These are phyloP conservation scores for Nyctereutes procyonoides DNA, from an alignment of 2,113 vertebrate genomes.

Conservation along the genomic window DNA sequence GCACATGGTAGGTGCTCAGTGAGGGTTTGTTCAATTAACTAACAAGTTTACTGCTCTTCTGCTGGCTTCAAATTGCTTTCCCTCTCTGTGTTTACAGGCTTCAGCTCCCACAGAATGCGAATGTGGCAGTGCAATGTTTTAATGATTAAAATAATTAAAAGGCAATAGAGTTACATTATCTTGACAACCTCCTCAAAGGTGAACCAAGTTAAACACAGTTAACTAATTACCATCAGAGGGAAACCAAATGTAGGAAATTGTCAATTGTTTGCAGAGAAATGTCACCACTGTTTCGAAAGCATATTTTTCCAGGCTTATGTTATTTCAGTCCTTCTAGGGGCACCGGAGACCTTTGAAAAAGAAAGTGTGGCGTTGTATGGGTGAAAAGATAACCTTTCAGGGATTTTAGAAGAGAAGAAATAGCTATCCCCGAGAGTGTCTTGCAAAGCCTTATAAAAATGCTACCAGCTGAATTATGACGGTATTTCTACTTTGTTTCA, in stretches of 20 bases:
- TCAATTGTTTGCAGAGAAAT: conserved; percentile 38
- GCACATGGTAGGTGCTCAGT: not conserved
- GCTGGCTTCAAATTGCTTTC: conserved; percentile 11
- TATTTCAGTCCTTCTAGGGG: conserved; percentile 31
- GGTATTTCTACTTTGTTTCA: not conserved
- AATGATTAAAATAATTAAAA: conserved; percentile 75
- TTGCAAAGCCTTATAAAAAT: conserved; percentile 62
- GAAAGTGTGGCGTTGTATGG: conserved; percentile 41
- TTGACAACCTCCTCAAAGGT: conserved; percentile 51
- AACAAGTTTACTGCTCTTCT: conserved; percentile 8
- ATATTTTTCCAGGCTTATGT: not conserved
- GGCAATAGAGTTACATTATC: conserved; percentile 24
- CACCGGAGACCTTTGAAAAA: conserved; percentile 63
- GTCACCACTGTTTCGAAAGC: conserved; percentile 34
- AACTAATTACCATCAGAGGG: conserved; percentile 25
- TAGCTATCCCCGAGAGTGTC: not conserved
- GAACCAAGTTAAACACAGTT: conserved; percentile 20
- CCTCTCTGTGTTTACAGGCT: conserved; percentile 56
- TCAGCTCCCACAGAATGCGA: not conserved
- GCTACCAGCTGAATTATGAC: conserved; percentile 37
- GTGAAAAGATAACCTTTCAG: conserved; percentile 72
- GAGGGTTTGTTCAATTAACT: conserved; percentile 38
- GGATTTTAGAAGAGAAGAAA: conserved; percentile 56
- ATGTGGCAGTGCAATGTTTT: not conserved
- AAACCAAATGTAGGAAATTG: not conserved